phyloP scores from a whole-genome alignment of 2,797 vertebrate genomes.

The Holocentrus rufus region DNA sequence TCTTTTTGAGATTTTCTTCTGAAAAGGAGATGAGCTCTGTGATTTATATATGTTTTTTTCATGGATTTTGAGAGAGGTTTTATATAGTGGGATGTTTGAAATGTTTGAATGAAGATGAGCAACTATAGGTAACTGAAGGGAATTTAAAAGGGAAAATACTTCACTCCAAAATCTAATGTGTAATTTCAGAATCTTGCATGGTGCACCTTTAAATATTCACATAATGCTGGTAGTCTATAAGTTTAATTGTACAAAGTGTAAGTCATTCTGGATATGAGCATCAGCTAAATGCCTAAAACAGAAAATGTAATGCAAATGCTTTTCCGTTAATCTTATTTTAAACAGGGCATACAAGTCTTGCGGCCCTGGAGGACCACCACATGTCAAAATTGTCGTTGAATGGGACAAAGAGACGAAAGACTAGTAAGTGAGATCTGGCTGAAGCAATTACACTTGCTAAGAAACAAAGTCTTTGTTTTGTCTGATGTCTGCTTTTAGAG shows the following conservation, averaged over 20 bases:
- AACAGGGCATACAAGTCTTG: conserved; percentile 94
- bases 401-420: conserved; percentile 99
- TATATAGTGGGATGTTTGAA: too few species aligned
- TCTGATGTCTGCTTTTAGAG: conserved; percentile 18
- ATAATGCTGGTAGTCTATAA: background rate
- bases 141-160: too few species aligned
- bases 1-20: conserved; percentile 46
- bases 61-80: background rate
- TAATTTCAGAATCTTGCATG: background rate
- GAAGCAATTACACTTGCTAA: background rate
- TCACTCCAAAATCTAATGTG: too few species aligned
- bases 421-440: conserved; percentile 87
- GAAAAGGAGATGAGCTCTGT: conserved; percentile 18
- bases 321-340: conserved; percentile 28
- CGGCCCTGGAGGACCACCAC: conserved; percentile 92
- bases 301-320: conserved; percentile 1
- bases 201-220: background rate
- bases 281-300: background rate
- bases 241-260: too few species aligned
- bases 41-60: conserved; percentile 25
- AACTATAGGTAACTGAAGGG: too few species aligned
- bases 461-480: background rate
- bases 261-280: background rate
- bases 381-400: conserved; percentile 97
- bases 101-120: too few species aligned